Evolutionary conservation across 2,113 vertebrate genomes (phyloP), one percentile per base, ranked within the genome.

Genomic region (Delphinapterus leucas): DNA sequence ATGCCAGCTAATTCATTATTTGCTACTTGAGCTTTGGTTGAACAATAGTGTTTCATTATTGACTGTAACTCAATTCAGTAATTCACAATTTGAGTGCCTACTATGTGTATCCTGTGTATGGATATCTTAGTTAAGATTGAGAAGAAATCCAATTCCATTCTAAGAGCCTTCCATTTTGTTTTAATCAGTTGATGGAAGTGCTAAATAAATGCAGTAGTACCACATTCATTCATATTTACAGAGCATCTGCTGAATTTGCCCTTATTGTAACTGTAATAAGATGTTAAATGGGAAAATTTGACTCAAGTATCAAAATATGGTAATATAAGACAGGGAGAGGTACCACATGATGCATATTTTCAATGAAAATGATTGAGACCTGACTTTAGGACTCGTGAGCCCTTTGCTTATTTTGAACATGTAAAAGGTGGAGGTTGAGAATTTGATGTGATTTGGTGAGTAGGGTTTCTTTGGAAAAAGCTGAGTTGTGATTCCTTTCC

Each of bases 1-100:
- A 89, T 93, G 14, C 65, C n/a, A 38, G 49, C 49, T 86, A 97
- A 95, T 89, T 97, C 63, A 76, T 95, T 94, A 84, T 55, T 70
- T 58, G 60, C 41, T 80, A 25, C 79, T 87, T 83, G 33, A 87
- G 36, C n/a, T 85, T 63, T 82, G 68, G 38, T 61, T 80, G 28
- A 96, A 60, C 70, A 91, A 82, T 53, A 77, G 28, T 60, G 26
- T 68, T 95, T 88, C 25, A 38, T 14, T 79, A 79, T 14, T 67
- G 28, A 71, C 33, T 36, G 36, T 58, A 82, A 92, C 79, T 94
- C 38, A 82, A 1, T 61, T 83, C 21, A 74, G 36, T 26, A 70
- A 36, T 44, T 94, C 33, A 94, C 2, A 80, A 20, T 93, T n/a
- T 82, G 47, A 89, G 49, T 87, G 68, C 47, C 82, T 89, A 93